These are phyloP conservation scores for Gobio gobio DNA, from an alignment of 2,113 vertebrate species.

Conservation along the genomic window DNA sequence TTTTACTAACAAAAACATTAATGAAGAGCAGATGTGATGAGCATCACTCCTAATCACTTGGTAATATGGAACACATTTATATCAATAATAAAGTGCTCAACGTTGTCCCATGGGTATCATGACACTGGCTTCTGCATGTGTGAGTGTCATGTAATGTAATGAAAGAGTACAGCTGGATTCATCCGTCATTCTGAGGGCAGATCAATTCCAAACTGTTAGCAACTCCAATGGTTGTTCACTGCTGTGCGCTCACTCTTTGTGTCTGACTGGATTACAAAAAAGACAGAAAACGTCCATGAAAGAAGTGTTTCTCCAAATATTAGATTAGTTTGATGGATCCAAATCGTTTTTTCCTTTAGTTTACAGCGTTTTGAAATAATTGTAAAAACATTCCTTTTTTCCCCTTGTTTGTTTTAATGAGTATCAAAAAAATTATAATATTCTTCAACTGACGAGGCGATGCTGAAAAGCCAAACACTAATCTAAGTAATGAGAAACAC, in stretches of 20 bases:
- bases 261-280: slow-evolving; percentile 41
- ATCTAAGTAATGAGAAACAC: slow-evolving; percentile 43
- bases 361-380: background rate
- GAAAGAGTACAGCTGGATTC: slow-evolving; percentile 11
- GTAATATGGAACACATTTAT: slow-evolving; percentile 55
- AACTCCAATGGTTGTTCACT: background rate
- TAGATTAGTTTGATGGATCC: slow-evolving; percentile 16
- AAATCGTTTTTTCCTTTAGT: background rate
- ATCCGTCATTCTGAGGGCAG: slow-evolving; percentile 20
- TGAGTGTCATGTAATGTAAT: slow-evolving; percentile 14
- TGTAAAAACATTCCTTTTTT: background rate
- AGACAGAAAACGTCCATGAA: background rate
- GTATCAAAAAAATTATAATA: background rate
- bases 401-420: background rate
- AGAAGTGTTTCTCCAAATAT: slow-evolving; percentile 47
- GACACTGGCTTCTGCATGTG: background rate
- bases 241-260: slow-evolving; percentile 72
- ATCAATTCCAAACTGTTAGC: background rate
- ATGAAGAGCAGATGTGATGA: slow-evolving; percentile 60
- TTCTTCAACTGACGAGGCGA: background rate
- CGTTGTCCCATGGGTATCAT: background rate
- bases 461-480: background rate
- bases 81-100: slow-evolving; percentile 29
- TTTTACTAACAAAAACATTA: slow-evolving; percentile 66
- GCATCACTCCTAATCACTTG: slow-evolving; percentile 59